Percentiles rank a stretch among this genome's conserved stretches.
phyloP scores from a whole-genome alignment of 2,797 vertebrate genomes.

The Alcedo atthis region DNA sequence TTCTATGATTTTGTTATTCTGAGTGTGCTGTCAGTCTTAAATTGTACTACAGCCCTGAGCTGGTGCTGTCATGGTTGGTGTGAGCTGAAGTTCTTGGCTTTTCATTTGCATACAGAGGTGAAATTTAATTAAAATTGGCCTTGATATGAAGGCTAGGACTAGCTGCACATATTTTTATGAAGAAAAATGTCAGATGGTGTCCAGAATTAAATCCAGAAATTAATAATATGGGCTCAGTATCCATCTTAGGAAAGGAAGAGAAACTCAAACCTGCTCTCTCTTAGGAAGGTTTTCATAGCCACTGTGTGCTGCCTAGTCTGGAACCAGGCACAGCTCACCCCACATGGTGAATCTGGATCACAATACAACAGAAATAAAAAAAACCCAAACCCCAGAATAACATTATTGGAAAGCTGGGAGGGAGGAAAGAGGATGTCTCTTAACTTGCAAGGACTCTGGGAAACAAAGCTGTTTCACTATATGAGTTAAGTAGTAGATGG shows the following conservation, averaged over 20 bases:
- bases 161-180: too few relatives aligned
- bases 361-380: too few relatives aligned
- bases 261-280: accelerated
- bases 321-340: not conserved
- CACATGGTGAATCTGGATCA: not conserved
- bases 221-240: not conserved
- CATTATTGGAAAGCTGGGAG: not conserved
- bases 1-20: too few relatives aligned
- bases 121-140: not conserved
- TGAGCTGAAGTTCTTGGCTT: not conserved
- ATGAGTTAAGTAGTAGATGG: not conserved
- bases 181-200: too few relatives aligned
- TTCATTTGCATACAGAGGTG: not conserved
- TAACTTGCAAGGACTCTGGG: not conserved
- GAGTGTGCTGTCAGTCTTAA: not conserved
- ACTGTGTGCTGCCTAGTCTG: not conserved
- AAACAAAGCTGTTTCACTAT: not conserved
- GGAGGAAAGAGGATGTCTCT: not conserved
- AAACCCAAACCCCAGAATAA: not conserved
- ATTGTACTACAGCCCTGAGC: not conserved
- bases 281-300: not conserved
- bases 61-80: not conserved
- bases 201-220: too few relatives aligned
- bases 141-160: not conserved
- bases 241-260: not conserved